A percentile compares a stretch with the other conserved stretches of the same genome.
phyloP scores from a whole-genome alignment of 2,888 invertebrate species.

The Argyresthia goedartella region DNA sequence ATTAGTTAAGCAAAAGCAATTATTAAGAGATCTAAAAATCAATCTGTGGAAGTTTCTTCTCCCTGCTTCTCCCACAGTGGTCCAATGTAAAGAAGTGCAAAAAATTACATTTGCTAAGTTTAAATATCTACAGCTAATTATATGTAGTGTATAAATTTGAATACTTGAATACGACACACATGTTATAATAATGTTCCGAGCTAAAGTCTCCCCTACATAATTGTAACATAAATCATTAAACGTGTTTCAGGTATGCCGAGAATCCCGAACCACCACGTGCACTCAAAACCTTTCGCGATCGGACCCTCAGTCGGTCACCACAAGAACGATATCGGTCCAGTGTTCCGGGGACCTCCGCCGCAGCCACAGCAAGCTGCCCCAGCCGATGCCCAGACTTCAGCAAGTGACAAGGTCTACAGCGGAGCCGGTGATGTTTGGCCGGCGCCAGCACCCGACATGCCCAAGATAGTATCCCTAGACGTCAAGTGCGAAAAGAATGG shows the following conservation, averaged over 20 bases:
- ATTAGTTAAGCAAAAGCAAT: too few relatives aligned
- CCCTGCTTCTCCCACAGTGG: too few relatives aligned
- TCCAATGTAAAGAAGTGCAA: too few relatives aligned
- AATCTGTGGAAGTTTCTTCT: too few relatives aligned
- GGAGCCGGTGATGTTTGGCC: constrained; percentile 87
- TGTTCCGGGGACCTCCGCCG: constrained; percentile 82
- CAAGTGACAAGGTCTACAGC: constrained; percentile 72
- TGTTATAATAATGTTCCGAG: too few relatives aligned
- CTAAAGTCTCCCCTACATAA: too few relatives aligned
- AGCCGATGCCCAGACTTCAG: constrained; percentile 65
- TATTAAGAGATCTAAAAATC: too few relatives aligned
- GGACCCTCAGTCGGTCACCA: constrained; percentile 61
- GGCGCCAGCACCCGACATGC: constrained; percentile 89
- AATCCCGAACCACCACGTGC: constrained; percentile 64
- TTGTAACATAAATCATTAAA: too few relatives aligned
- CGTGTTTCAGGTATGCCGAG: constrained; percentile 52
- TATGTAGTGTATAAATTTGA: too few relatives aligned
- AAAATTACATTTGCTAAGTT: too few relatives aligned
- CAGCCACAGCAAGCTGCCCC: constrained; percentile 63
- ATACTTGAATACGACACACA: too few relatives aligned
- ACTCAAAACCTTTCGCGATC: constrained; percentile 56
- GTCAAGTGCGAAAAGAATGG: constrained; percentile 95
- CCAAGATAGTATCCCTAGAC: constrained; percentile 91
- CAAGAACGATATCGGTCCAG: constrained; percentile 62
- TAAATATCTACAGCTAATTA: too few relatives aligned